These are phyloP conservation scores for Autographa pulchrina DNA, from an alignment of 2,888 invertebrate genomes.

Conservation along the genomic window DNA sequence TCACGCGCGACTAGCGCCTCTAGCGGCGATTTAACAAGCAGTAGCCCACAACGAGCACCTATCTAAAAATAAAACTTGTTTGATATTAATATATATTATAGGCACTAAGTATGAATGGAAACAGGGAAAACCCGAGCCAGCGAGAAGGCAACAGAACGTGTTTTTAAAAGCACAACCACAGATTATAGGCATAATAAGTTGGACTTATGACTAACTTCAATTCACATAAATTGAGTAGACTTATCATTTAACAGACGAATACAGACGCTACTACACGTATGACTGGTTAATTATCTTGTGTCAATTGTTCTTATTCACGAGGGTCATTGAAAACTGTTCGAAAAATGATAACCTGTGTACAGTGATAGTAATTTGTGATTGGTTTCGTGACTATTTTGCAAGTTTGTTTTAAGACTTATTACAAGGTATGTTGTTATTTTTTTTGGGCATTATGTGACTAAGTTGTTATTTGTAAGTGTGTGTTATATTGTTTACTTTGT, in stretches of 20 bases:
- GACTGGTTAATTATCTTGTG: slow-evolving; percentile 14
- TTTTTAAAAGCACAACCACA: neutral
- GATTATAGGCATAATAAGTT: neutral
- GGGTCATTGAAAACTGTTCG: slow-evolving; percentile 5
- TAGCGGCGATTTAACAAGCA: no score
- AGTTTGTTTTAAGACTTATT: neutral
- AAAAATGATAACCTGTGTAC: slow-evolving; percentile 41
- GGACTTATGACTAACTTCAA: slow-evolving; percentile 41
- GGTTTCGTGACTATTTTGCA: neutral
- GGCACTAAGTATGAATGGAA: slow-evolving; percentile 15
- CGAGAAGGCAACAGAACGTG: slow-evolving; percentile 21
- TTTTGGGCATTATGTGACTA: neutral
- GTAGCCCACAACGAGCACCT: no score
- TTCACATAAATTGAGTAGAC: slow-evolving; percentile 12
- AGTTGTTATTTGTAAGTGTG: neutral
- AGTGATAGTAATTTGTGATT: slow-evolving; percentile 27
- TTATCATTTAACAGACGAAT: neutral
- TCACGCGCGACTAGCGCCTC: no score
- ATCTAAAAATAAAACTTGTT: no score
- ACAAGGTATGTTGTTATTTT: neutral
- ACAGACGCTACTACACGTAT: neutral
- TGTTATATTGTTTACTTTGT: neutral
- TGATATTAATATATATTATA: no score
- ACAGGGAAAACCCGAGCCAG: slow-evolving; percentile 43
- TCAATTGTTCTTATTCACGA: slow-evolving; percentile 14